Evolutionary conservation across 1,140 invertebrate species (phyloP).

Genomic region (Hestina assimilis): DNA sequence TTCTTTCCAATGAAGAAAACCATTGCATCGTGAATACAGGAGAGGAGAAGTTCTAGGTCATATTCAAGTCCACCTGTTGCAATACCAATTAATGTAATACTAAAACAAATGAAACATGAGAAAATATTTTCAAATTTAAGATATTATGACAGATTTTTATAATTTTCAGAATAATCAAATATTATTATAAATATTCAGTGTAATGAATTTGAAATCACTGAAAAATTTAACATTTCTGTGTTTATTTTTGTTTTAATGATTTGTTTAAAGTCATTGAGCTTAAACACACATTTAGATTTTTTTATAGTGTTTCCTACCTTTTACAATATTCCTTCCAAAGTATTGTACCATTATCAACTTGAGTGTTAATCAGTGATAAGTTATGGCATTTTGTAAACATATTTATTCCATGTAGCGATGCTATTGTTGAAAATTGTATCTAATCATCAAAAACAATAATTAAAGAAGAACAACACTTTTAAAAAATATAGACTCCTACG

Average conservation of each 20-base stretch:
- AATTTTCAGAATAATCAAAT: too few species aligned
- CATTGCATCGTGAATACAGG: conserved; percentile 86
- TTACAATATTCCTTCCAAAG: conserved; percentile 85
- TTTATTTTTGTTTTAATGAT: too few species aligned
- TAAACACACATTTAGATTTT: not conserved
- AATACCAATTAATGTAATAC: conserved; percentile 83
- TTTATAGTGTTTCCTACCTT: conserved; percentile 44
- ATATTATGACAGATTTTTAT: too few species aligned
- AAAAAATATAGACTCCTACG: too few species aligned
- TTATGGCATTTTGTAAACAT: conserved; percentile 84
- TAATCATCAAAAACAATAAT: conserved; percentile 55
- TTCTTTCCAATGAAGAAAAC: conserved; percentile 88
- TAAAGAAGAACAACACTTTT: too few species aligned
- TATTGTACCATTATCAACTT: conserved; percentile 81
- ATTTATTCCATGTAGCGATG: conserved; percentile 85
- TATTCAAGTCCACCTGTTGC: conserved; percentile 82
- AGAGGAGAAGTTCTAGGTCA: conserved; percentile 82
- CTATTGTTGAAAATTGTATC: conserved; percentile 85
- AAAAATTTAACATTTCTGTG: too few species aligned
- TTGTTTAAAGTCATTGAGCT: too few species aligned
- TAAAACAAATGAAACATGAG: conserved; percentile 42
- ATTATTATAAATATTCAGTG: too few species aligned
- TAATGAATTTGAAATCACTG: too few species aligned
- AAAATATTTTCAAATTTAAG: not conserved
- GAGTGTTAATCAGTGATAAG: conserved; percentile 79